Base-by-base conservation (phyloP, 2,888 invertebrate species). In the Pterostichus niger region DNA sequence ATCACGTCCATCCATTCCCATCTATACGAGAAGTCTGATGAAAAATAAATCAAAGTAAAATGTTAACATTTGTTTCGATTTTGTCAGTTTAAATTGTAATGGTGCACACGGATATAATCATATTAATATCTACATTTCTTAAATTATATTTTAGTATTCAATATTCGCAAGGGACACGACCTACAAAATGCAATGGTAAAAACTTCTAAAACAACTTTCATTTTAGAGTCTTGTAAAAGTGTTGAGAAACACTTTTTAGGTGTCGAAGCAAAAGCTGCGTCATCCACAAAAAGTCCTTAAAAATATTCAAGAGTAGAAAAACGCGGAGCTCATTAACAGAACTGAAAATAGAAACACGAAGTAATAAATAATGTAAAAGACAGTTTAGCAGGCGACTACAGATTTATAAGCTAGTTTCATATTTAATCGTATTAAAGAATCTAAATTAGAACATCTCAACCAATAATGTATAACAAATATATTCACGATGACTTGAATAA, bases 391-490 rank as follows among this genome's bases (percentile, higher is more conserved):
- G 75, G 75, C 54, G 75, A 75, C 52, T 52, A 75, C 75, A 75
- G 75, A 75, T 75, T 75, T 75, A 75, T 54, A 49, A 33, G 54
- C 54, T 73, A 73, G 49, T 46, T 52, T 73, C 46, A 73, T 75
- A 54, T 52, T 52, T 56, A 76, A 76, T 76, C 76, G 56, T 76
- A 35, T 56, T 40, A 76, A 52, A 31, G 76, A 76, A 76, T 76
- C 76, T 76, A 76, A 76, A 76, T 76, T 76, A 76, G 56, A 76
- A 76, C 76, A 76, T 76, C 76, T 13, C 56, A 54, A n/a, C 76
- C 76, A 76, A 76, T 76, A 76, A 76, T 54, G 76, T 54, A 76
- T 76, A 76, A 76, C 76, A 76, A 76, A 76, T 76, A 76, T 76
- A 76, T 76, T 54, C 76, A 76, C 13, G 40, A 76, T 76, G 76